Percentiles rank a stretch among this genome's conserved stretches.
Conservation (phyloP, 2,113 vertebrate genomes). For the Puma concolor region DNA sequence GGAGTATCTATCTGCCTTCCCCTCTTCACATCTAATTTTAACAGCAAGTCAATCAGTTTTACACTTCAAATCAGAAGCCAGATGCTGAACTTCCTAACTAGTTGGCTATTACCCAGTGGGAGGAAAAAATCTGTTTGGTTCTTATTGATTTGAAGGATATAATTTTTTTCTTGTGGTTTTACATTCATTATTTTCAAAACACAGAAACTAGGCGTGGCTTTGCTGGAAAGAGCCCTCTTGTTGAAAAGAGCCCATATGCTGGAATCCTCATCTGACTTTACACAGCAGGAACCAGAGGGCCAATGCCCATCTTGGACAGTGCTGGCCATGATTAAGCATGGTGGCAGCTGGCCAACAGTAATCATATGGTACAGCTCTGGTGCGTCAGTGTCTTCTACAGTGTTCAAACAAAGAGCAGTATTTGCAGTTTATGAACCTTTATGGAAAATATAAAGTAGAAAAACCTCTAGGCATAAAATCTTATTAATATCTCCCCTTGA, state of each 20-base stretch:
- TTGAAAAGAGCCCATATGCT: slow-evolving; percentile 56
- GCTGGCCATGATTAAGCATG: slow-evolving; percentile 37
- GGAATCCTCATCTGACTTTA: slow-evolving; percentile 63
- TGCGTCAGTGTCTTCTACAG: slow-evolving; percentile 54
- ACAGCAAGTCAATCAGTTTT: slow-evolving; percentile 4
- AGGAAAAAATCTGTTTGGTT: neutral
- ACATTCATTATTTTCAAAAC: neutral
- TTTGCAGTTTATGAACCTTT: slow-evolving; percentile 66
- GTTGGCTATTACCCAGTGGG: neutral
- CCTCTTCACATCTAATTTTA: slow-evolving; percentile 47
- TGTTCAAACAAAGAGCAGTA: slow-evolving; percentile 51
- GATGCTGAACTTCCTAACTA: neutral
- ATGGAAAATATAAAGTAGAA: neutral
- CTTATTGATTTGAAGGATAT: neutral
- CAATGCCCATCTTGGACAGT: slow-evolving; percentile 50
- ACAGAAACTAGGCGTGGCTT: slow-evolving; percentile 26
- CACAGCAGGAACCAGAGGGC: slow-evolving; percentile 40
- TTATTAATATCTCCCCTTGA: neutral
- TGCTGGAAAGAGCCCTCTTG: slow-evolving; percentile 55
- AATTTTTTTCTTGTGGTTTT: neutral
- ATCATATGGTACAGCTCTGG: neutral
- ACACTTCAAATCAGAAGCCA: slow-evolving; percentile 47
- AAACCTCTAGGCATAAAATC: neutral
- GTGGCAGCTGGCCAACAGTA: slow-evolving; percentile 65
- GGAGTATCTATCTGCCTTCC: neutral